Conservation (phyloP, 2,888 invertebrate species). For the Erebia palarica region DNA sequence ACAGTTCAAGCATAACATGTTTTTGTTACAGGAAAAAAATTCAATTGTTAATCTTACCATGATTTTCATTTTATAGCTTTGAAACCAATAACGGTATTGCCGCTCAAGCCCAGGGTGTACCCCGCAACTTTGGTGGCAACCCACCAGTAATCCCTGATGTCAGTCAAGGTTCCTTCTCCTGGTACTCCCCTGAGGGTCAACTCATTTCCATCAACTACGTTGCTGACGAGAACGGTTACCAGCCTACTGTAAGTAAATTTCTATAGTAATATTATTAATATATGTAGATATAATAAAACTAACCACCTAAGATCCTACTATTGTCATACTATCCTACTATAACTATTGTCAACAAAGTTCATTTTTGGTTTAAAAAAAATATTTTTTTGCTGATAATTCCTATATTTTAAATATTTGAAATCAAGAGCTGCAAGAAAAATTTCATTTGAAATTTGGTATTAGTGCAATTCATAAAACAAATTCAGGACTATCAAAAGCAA, state of each 20-base stretch:
- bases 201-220: constrained; percentile 81
- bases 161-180: constrained; percentile 78
- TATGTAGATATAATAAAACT: background rate
- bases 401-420: too few species aligned
- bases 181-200: constrained; percentile 84
- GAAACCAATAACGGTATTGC: constrained; percentile 85
- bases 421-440: too few species aligned
- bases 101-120: constrained; percentile 81
- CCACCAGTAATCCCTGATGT: constrained; percentile 64
- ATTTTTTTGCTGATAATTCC: too few species aligned
- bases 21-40: background rate
- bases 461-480: too few species aligned
- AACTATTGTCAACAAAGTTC: too few species aligned
- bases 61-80: constrained; percentile 60
- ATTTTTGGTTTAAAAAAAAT: too few species aligned
- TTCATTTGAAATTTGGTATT: too few species aligned
- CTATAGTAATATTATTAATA: background rate
- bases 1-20: background rate
- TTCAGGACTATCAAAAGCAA: too few species aligned
- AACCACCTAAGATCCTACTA: background rate
- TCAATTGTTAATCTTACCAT: background rate
- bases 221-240: constrained; percentile 88
- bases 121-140: constrained; percentile 76
- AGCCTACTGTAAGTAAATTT: constrained; percentile 73
- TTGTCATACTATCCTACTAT: too few species aligned